A percentile compares a stretch with the other conserved stretches of the same genome.
Conservation (phyloP, 92 coral and sea anemone species). For the Palythoa grandiflora region DNA sequence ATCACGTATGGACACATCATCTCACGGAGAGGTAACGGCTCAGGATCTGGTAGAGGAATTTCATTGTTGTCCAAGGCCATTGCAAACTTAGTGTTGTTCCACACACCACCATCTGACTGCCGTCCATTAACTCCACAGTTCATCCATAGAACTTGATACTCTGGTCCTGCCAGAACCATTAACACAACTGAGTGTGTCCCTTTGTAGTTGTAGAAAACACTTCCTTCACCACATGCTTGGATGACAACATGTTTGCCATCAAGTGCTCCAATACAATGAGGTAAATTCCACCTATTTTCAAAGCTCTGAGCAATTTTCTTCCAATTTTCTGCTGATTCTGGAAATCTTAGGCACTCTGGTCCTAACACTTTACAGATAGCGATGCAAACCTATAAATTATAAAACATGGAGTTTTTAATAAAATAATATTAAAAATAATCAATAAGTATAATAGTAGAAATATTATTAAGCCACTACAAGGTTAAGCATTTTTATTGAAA, state of each 20-base stretch:
- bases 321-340: slow-evolving; percentile 49
- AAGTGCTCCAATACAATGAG: slow-evolving; percentile 51
- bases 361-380: slow-evolving; percentile 43
- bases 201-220: slow-evolving; percentile 47
- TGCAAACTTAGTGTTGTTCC: slow-evolving; percentile 47
- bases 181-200: slow-evolving; percentile 55
- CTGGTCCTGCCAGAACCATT: slow-evolving; percentile 51
- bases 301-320: slow-evolving; percentile 39
- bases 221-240: slow-evolving; percentile 55
- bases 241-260: slow-evolving; percentile 55
- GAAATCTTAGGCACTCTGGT: slow-evolving; percentile 21
- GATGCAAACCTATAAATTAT: slow-evolving; percentile 28
- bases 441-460: background rate
- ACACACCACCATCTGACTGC: slow-evolving; percentile 58
- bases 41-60: slow-evolving; percentile 46
- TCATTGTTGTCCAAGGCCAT: slow-evolving; percentile 47
- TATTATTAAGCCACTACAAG: background rate
- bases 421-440: background rate
- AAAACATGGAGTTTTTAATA: slow-evolving; percentile 9
- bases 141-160: slow-evolving; percentile 29
- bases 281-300: slow-evolving; percentile 52
- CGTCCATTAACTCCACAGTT: slow-evolving; percentile 54
- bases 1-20: slow-evolving; percentile 41
- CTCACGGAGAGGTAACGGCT: slow-evolving; percentile 46
- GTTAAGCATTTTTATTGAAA: background rate